Base-by-base conservation (phyloP, 1,140 invertebrate genomes). In the Nasonia giraulti region DNA sequence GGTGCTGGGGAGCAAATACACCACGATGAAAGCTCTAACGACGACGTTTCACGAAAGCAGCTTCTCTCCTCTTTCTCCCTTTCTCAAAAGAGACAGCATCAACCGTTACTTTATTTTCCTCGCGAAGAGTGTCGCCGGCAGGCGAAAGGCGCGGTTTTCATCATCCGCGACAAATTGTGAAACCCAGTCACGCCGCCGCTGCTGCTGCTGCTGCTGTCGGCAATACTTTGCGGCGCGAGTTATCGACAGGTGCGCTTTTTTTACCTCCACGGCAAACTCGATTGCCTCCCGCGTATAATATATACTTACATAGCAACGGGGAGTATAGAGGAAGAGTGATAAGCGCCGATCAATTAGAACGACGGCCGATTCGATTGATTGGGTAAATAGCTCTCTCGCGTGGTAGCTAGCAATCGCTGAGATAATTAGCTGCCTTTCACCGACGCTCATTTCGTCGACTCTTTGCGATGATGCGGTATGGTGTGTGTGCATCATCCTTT, bases 331-430 rank as follows among this genome's bases (percentile, higher is more conserved):
- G 68, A 17, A 23, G 68, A 73, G 69, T 73, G 23, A 44, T 50
- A 55, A 82, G 80, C 47, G 23, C 23, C n/a, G 73, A 74, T 75
- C 80, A 82, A 82, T 82, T 76, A 82, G 80, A 44, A 27, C n/a
- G n/a, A 27, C n/a, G 40, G 74, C n/a, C 74, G 44, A 83, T 83
- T 83, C 23, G 55, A 77, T 83, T 77, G 74, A 66, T 76, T 68
- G 50, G 81, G 55, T 76, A 77, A 77, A 83, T 47, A 82, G 8
- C 73, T 44, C 12, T 50, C 40, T 17, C 0, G n/a, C 23, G 14
- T 40, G 44, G 50, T 17, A 55, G 50, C 11, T 75, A 27, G 47
- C 20, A 50, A 17, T 50, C 27, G 31, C 17, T 75, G 7, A 33
- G 80, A 55, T 82, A 82, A 82, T 82, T 66, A 82, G 73, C 20